Evolutionary conservation across 2,113 vertebrate species (phyloP).

Genomic region (Cephalopholis sonnerati): DNA sequence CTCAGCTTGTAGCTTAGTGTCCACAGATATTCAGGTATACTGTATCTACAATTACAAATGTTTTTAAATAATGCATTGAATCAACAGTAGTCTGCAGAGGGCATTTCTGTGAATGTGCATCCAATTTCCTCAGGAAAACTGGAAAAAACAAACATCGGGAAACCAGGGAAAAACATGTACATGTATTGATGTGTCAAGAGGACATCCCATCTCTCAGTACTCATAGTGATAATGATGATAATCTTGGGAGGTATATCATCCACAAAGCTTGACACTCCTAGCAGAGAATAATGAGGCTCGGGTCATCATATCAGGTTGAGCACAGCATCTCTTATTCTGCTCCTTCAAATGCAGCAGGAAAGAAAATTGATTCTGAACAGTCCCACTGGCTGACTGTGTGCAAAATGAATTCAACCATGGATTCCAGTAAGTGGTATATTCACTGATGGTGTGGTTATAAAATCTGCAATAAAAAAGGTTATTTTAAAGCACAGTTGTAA

Average conservation of each 20-base stretch:
- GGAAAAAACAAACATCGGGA: neutral
- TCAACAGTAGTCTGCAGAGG: slow-evolving; percentile 3
- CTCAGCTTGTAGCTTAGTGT: slow-evolving; percentile 13
- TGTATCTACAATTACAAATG: neutral
- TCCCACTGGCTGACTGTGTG: neutral
- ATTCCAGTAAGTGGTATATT: slow-evolving; percentile 4
- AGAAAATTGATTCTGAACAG: slow-evolving; percentile 31
- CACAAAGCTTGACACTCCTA: slow-evolving; percentile 27
- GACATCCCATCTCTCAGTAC: slow-evolving; percentile 2
- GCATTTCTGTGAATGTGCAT: slow-evolving; percentile 19
- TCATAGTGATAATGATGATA: neutral
- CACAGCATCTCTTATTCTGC: slow-evolving; percentile 19
- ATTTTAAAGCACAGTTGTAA: neutral
- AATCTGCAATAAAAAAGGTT: neutral
- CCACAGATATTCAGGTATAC: neutral
- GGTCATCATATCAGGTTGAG: slow-evolving; percentile 51
- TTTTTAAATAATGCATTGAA: slow-evolving; percentile 18
- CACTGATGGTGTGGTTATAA: neutral
- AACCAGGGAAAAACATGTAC: neutral
- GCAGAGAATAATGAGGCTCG: slow-evolving; percentile 45
- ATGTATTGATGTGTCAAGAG: neutral
- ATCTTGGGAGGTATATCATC: slow-evolving; percentile 5
- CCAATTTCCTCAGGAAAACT: slow-evolving; percentile 22
- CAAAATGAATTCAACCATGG: slow-evolving; percentile 11
- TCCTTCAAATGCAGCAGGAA: slow-evolving; percentile 19